phyloP scores from a whole-genome alignment of 2,888 invertebrate species.

The Pristionchus arcanus region DNA sequence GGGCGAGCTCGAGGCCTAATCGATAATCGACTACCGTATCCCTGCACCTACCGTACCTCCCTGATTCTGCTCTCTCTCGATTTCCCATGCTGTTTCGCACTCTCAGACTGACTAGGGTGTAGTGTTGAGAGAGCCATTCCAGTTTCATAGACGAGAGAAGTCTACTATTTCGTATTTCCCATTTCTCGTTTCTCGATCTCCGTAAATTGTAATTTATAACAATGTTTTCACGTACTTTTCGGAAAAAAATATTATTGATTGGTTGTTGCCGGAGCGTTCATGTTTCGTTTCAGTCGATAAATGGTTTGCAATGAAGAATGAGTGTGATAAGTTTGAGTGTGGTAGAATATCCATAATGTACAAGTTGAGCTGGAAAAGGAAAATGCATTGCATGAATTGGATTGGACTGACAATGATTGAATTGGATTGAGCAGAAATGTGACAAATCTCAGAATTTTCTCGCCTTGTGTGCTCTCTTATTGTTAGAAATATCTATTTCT shows the following conservation, averaged over 20 bases:
- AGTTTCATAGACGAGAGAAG: background rate
- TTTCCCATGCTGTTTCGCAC: background rate
- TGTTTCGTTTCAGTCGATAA: conserved; percentile 46
- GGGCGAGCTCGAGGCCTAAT: conserved; percentile 89
- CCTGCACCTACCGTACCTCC: too few species aligned
- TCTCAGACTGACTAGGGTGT: too few species aligned
- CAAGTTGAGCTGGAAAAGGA: background rate
- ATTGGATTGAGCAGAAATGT: too few species aligned
- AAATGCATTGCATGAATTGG: too few species aligned
- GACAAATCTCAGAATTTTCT: too few species aligned
- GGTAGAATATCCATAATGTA: background rate
- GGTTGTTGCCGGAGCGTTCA: background rate
- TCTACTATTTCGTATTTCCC: background rate
- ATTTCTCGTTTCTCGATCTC: conserved; percentile 29
- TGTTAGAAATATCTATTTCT: too few species aligned
- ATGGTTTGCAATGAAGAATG: background rate
- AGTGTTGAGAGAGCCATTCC: background rate
- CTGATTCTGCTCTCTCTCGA: background rate
- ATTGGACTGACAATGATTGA: background rate
- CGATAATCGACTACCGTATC: background rate
- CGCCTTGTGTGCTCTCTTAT: too few species aligned
- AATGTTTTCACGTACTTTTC: background rate
- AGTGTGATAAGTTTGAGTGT: background rate
- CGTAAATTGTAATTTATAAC: conserved; percentile 24
- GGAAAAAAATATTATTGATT: conserved; percentile 17